Base-by-base conservation (phyloP, 1,140 invertebrate genomes). In the Heliconius hewitsoni region DNA sequence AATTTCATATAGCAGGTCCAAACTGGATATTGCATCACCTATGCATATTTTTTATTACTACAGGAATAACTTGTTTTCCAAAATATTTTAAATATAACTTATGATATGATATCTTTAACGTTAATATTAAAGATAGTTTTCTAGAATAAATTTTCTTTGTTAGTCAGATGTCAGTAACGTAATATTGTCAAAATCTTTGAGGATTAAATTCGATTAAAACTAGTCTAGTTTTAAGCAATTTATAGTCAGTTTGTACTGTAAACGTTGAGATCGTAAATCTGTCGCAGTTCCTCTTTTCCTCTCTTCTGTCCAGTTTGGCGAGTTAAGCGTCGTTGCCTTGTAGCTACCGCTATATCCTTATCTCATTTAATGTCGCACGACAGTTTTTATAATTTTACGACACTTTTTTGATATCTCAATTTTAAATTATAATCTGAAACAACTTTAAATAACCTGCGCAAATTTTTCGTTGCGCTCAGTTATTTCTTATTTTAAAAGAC, bases 11-110 rank as follows among this genome's bases (percentile, higher is more conserved):
- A 60, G 13, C 57, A 71, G 23, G 66, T 71, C 46, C 50, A 46
- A 66, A 37, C 75, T 71, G 76, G 76, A 71, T 77, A 52, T 77
- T 77, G 76, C 76, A 42, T 77, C 76, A 77, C 42, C 46, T 42
- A 71, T 71, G 66, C 76, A 77, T 77, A 77, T 71, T 77, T 23
- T 71, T 71, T 71, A 77, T 27, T 39, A 66, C 23, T 66, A 66
- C 60, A 66, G 27, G 60, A 30, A 66, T 66, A 66, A 66, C 60
- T 66, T n/a, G 60, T 66, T 66, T 66, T 6, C 13, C 4, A 66
- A 23, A 66, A 66, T 30, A 16, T 66, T 66, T 66, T 27, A 66
- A 66, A 13, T 66, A 66, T 66, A 66, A 66, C n/a, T 66, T 27
- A n/a, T 52, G 50, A 52, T 52, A 8, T 52, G 5, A 23, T 23